phyloP scores from a whole-genome alignment of 1,140 invertebrate genomes.

The Lepeophtheirus salmonis region DNA sequence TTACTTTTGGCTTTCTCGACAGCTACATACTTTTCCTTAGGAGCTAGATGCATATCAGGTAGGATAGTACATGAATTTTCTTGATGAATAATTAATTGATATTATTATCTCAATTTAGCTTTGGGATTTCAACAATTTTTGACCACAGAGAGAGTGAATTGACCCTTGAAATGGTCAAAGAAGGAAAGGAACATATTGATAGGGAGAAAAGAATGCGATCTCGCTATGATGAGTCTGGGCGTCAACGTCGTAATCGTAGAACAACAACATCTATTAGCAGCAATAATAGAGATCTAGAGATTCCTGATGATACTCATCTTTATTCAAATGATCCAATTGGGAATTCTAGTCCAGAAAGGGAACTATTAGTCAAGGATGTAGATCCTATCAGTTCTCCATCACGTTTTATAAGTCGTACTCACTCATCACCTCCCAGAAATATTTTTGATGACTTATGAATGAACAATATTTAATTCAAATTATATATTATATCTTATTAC shows the following conservation, averaged over 20 bases:
- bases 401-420: no score
- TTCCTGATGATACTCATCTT: no score
- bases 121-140: constrained; percentile 91
- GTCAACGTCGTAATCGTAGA: constrained; percentile 45
- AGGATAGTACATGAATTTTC: background rate
- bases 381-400: background rate
- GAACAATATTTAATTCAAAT: no score
- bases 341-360: background rate
- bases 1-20: constrained; percentile 78
- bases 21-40: constrained; percentile 87
- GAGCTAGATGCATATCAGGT: constrained; percentile 60
- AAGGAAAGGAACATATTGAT: constrained; percentile 72
- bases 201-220: constrained; percentile 44
- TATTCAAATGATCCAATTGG: background rate
- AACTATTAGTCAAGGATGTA: background rate
- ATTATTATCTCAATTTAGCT: constrained; percentile 10
- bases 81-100: background rate
- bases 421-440: background rate
- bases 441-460: background rate
- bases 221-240: constrained; percentile 52
- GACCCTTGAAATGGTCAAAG: constrained; percentile 74
- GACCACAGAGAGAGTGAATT: constrained; percentile 67
- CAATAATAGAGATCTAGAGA: no score
- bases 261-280: no score
- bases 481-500: no score